Base-by-base conservation (phyloP, 2,113 vertebrate genomes). In the Saguinus imperator region DNA sequence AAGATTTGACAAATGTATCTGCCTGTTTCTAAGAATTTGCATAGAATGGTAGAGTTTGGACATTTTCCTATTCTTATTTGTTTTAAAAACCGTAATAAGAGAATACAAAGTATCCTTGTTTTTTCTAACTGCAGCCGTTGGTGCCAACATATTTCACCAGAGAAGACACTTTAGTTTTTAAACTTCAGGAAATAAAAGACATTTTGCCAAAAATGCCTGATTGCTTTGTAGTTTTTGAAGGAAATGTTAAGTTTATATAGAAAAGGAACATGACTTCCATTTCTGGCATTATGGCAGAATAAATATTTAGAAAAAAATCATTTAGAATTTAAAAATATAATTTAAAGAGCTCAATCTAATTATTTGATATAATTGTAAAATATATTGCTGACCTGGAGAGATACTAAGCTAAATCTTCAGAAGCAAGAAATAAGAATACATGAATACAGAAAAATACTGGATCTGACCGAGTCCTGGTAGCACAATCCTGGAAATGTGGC, bases 281-380 rank as follows among this genome's bases (percentile, higher is more conserved):
- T 91, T 94, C 48, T 84, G 52, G 72, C 61, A 68, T 86, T 80
- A 85, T 43, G 25, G 13, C 37, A 95, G 66, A 81, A 79, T 87
- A 52, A 50, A 13, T 81, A 43, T 61, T 89, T 90, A 14, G 16
- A 20, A 45, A 84, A 84, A 84, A 73, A 29, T 18, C 85, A 20
- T 64, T 50, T 29, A 77, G 35, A 23, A 68, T 79, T 91, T 91
- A 25, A n/a, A 81, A 92, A 66, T 75, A 13, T 61, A 75, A 76
- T 52, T 8, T 45, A 80, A 88, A 91, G 88, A 81, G 13, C 2
- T 45, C 13, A 93, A 12, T 88, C 6, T 72, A 94, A 81, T 32
- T 77, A 32, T 82, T 91, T 72, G 72, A 64, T 88, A 5, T 52
- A 61, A 61, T 70, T 93, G 95, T 86, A 43, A 83, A 95, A 91